These are phyloP conservation scores for Choloepus hoffmanni DNA, from an alignment of 2,113 vertebrate genomes.

Conservation along the genomic window DNA sequence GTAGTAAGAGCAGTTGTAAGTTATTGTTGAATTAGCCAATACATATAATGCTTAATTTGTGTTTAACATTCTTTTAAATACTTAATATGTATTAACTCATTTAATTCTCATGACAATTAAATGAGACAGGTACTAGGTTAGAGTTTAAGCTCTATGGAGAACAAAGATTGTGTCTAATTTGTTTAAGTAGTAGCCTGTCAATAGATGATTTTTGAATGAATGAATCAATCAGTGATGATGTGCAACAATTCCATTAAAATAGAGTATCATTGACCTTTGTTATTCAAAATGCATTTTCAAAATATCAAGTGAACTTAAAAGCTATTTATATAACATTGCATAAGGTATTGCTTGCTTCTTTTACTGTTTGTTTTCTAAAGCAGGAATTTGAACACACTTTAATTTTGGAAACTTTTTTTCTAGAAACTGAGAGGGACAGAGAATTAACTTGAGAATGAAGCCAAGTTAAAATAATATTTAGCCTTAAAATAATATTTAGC, in stretches of 20 bases:
- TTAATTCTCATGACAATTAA: not conserved
- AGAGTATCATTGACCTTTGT: not conserved
- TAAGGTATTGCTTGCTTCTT: not conserved
- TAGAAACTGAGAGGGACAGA: not conserved
- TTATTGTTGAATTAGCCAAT: not conserved
- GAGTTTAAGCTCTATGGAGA: not conserved
- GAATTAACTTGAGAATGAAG: not conserved
- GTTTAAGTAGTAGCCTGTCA: not conserved
- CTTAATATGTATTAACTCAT: not conserved
- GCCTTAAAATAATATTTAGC: not conserved
- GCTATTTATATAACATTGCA: not conserved
- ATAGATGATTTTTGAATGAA: not conserved
- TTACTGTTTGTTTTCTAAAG: not conserved
- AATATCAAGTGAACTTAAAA: not conserved
- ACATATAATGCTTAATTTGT: not conserved
- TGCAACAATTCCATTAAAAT: not conserved
- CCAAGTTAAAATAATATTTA: conserved; percentile 9
- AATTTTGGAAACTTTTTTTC: not conserved
- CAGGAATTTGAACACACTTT: not conserved
- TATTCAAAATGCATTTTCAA: not conserved
- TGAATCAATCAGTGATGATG: not conserved
- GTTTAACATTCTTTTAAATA: not conserved
- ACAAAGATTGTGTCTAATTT: not conserved
- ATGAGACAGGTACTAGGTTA: not conserved
- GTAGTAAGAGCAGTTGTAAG: not conserved